A percentile compares a stretch with the other conserved stretches of the same genome.
These are phyloP conservation scores for Bombyx huttoni DNA, from an alignment of 2,888 invertebrate species.

Conservation along the genomic window DNA sequence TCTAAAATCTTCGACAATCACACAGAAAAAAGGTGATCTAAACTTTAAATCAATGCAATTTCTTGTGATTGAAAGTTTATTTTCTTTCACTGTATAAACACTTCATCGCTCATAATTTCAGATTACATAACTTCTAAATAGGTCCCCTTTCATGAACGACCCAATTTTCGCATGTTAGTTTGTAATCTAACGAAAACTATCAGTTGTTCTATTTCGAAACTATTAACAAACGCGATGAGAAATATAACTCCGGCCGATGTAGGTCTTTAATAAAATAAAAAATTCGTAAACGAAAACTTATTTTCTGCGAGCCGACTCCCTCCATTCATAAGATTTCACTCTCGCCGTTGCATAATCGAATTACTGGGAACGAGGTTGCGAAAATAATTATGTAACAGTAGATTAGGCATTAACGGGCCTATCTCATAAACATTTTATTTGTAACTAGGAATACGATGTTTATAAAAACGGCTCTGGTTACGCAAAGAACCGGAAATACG, in stretches of 20 bases:
- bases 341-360: conserved; percentile 44
- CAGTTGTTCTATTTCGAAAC: conserved; percentile 24
- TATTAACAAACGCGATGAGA: conserved; percentile 22
- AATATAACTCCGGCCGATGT: conserved; percentile 38
- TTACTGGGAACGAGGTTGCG: conserved; percentile 40
- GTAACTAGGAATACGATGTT: background rate
- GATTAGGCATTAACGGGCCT: conserved; percentile 23
- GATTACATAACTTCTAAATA: conserved; percentile 24
- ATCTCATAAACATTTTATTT: conserved; percentile 9
- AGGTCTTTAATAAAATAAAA: conserved; percentile 44
- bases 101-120: conserved; percentile 12
- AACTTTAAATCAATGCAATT: background rate
- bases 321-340: conserved; percentile 51
- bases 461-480: background rate
- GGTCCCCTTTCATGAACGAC: conserved; percentile 19
- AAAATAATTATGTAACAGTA: conserved; percentile 21
- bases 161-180: conserved; percentile 20
- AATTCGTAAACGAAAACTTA: conserved; percentile 36
- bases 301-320: conserved; percentile 30
- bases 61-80: conserved; percentile 1
- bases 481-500: background rate
- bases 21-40: too few relatives aligned
- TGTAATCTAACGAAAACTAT: conserved; percentile 20
- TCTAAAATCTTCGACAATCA: too few relatives aligned
- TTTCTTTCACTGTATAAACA: conserved; percentile 8